These are phyloP conservation scores for Erythrocercus mccallii DNA, from an alignment of 2,113 vertebrate species.

Conservation along the genomic window DNA sequence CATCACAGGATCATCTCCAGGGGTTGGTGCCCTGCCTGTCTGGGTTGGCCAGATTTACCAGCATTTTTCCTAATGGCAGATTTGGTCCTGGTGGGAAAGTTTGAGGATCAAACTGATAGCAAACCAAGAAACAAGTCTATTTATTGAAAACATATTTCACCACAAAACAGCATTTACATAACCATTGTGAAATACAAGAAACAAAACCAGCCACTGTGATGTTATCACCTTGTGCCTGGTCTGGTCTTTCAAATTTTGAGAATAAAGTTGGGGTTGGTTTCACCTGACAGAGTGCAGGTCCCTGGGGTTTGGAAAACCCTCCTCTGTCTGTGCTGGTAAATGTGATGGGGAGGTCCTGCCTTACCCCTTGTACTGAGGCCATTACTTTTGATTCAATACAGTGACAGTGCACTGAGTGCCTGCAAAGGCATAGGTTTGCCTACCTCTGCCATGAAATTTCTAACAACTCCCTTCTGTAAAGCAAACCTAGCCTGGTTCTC, in stretches of 20 bases:
- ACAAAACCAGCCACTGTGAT: not conserved
- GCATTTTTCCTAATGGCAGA: not conserved
- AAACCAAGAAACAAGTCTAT: not conserved
- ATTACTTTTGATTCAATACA: not conserved
- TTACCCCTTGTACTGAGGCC: rapidly evolving
- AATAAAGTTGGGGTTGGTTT: not conserved
- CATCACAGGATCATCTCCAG: not conserved
- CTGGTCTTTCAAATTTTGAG: not conserved
- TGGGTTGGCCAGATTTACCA: not conserved
- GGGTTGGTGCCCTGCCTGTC: not conserved
- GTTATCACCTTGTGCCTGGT: not conserved
- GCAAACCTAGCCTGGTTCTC: not conserved
- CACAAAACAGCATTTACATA: not conserved
- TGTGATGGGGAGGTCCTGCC: rapidly evolving
- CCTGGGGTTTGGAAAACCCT: not conserved
- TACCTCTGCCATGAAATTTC: not conserved
- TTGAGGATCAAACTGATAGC: rapidly evolving
- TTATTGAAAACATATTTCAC: not conserved
- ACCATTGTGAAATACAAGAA: not conserved
- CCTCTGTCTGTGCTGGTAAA: not conserved
- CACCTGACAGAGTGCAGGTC: not conserved
- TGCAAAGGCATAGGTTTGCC: not conserved
- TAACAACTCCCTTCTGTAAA: not conserved
- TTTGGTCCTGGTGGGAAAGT: not conserved
- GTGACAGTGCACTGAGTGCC: not conserved